Evolutionary conservation across 2,888 invertebrate species (phyloP), one percentile per base, ranked within the genome.

Genomic region (Furcula furcula): DNA sequence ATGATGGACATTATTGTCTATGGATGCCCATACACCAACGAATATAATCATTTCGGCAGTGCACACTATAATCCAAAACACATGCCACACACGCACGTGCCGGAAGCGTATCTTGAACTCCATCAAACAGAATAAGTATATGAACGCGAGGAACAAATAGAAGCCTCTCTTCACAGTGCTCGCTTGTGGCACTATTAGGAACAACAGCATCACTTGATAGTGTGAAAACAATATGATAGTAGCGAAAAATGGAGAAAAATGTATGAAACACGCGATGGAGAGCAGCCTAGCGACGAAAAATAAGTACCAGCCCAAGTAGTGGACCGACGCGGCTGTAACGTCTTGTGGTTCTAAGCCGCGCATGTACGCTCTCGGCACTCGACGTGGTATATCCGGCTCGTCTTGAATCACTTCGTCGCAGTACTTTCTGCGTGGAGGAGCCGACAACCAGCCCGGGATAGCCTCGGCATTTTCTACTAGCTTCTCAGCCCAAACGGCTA

Each of bases 81-180:
- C 79, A 55, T 94, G 92, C 91, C 94, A 93, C 33, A 92, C 85
- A 3, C 92, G 91, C 11, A 94, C 91, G 60, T 93, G 92, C 48
- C 92, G 92, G 68, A 95, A 95, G 71, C 93, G 92, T 34, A 95
- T 91, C 67, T 94, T 93, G 58, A 95, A 94, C 77, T 95, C 95
- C 64, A 95, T 92, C 26, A 95, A 83, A 60, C 94, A 93, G 68
- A 95, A 93, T 34, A 94, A 87, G 62, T 94, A 95, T 43, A 95
- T 90, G 50, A 94, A 91, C 7, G 93, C 93, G 10, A 95, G 90
- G 66, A 94, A 92, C 41, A 94, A 64, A 60, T 93, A 93, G 71
- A 93, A 94, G 2, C 89, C 69, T 10, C 86, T 81, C 36, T 84
- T 83, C 33, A 90, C 65, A 0, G 90, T 71, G 69, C 90, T 87